These are phyloP conservation scores for Coracopsis vasa DNA, from an alignment of 2,113 vertebrate genomes.

Conservation along the genomic window DNA sequence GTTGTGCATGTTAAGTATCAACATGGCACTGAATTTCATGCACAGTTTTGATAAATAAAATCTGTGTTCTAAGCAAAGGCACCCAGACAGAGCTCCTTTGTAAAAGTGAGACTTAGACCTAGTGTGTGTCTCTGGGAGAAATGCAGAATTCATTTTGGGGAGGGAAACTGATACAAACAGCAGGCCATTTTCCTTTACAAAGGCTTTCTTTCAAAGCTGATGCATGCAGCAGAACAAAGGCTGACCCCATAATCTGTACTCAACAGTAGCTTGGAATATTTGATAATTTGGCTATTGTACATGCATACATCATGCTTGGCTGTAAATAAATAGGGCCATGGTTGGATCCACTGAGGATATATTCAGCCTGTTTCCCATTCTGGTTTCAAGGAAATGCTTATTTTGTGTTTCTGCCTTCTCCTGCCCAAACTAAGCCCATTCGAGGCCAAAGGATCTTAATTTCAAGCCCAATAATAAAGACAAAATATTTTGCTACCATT, in stretches of 20 bases:
- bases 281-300: constrained; percentile 42
- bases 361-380: not conserved
- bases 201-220: constrained; percentile 16
- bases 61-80: constrained; percentile 37
- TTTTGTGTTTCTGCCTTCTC: not conserved
- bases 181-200: constrained; percentile 42
- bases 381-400: not conserved
- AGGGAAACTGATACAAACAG: constrained; percentile 41
- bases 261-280: constrained; percentile 36
- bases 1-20: constrained; percentile 23
- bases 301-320: constrained; percentile 47
- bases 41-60: constrained; percentile 43
- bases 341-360: not conserved
- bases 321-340: not conserved
- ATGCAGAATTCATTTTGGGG: constrained; percentile 18
- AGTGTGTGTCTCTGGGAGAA: constrained; percentile 35
- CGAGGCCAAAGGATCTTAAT: not conserved
- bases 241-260: not conserved
- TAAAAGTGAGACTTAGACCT: constrained; percentile 10
- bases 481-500: not conserved
- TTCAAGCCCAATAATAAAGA: not conserved
- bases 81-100: constrained; percentile 44
- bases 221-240: constrained; percentile 47
- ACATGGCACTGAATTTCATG: constrained; percentile 22
- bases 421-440: not conserved